Evolutionary conservation across 2,797 vertebrate species (phyloP), one percentile per base, ranked within the genome.

Genomic region (Hyperoplus lanceolatus): DNA sequence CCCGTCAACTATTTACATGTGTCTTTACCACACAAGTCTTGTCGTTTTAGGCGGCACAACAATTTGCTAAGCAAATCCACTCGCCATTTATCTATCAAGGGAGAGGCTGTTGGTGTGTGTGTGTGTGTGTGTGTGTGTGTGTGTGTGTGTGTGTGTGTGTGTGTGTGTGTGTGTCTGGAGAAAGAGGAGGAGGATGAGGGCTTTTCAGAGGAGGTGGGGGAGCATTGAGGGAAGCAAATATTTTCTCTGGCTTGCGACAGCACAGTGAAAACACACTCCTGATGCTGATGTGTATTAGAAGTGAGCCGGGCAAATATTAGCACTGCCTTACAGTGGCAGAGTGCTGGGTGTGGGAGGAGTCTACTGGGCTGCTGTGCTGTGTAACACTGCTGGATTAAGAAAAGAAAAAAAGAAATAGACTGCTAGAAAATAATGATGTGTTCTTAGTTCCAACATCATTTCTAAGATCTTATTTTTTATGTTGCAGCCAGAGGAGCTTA

Each of bases 51-150:
- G 84, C 70, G 67, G 81, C 84, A 74, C 84, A 89, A 91, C 93
- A 94, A 93, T 94, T 94, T 95, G 91, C 90, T 90, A 92, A 93
- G 90, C 93, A 93, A 94, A 95, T 94, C 90, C 83, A 88, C 89
- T 89, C 70, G 49, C 87, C 89, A 88, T 93, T 90, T 94, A 91
- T 90, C 86, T 91, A 92, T 90, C 75, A 86, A 83, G 86, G 87
- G 70, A 67, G 74, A 53, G 86, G 79, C 75, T 63, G 87, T 88
- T 57, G 71, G 66, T 46, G 59, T 61, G 66, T 66, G 55, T 57
- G 63, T 69, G 59, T 57, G 64, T 65, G 73, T 75, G 75, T 75
- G 76, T 79, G 73, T 82, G 62, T 87, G 81, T 69, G 59, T 57
- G 64, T 65, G 73, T 75, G 75, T 75, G 76, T 63, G 87, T 88